Evolutionary conservation across 2,113 vertebrate genomes (phyloP).

Genomic region (Mystacornis crossleyi): DNA sequence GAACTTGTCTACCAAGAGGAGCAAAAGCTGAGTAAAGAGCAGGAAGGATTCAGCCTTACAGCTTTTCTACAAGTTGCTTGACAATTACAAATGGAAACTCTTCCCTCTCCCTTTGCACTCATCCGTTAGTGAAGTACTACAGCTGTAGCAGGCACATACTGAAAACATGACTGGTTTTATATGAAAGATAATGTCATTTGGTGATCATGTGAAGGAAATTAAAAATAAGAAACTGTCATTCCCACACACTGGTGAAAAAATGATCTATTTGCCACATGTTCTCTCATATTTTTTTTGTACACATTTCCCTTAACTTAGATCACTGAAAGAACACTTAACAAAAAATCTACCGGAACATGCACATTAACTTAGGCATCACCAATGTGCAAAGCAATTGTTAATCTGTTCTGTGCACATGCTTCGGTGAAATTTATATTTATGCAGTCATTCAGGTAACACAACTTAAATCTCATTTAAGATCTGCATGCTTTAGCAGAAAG

Average conservation of each 20-base stretch:
- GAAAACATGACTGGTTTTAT: neutral
- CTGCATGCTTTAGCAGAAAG: neutral
- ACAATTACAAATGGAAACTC: neutral
- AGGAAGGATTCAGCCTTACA: neutral
- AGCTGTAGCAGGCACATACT: fast-evolving
- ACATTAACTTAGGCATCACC: neutral
- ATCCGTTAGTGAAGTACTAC: neutral
- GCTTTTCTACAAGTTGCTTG: neutral
- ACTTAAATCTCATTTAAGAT: neutral
- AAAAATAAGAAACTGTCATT: neutral
- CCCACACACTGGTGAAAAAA: neutral
- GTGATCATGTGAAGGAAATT: neutral
- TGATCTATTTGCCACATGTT: neutral
- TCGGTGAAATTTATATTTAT: neutral
- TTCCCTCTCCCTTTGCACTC: neutral
- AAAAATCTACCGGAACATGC: neutral
- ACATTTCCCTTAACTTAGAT: neutral
- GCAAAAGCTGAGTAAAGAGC: neutral
- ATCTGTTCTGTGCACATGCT: neutral
- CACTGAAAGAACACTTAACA: neutral
- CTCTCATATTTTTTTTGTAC: neutral
- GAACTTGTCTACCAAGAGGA: neutral
- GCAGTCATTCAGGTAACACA: neutral
- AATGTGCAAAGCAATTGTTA: neutral
- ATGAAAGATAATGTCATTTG: neutral